Base-by-base conservation (phyloP, 1,140 invertebrate genomes). In the Drosophila murphyi region DNA sequence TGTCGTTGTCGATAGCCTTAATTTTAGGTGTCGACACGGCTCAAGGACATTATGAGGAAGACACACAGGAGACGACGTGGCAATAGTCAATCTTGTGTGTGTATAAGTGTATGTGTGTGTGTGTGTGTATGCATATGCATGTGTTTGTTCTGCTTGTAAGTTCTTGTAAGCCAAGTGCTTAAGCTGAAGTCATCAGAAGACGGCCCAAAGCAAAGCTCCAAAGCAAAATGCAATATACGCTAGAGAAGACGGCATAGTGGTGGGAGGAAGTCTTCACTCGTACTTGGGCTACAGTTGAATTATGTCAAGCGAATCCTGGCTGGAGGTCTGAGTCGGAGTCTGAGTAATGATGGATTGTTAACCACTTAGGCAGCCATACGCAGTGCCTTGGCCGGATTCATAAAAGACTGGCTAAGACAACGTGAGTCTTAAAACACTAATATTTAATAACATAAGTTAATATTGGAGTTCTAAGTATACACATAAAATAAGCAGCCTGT, bases 21-120 rank as follows among this genome's bases (percentile, higher is more conserved):
- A 85, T 80, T 85, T 85, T 56, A 85, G 82, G 81, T 85, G 74
- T 80, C 82, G 77, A 80, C 74, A 85, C 41, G 47, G 64, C 63
- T 80, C 76, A 65, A 83, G 77, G 68, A 79, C 77, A 72, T 73
- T 70, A 63, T 70, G 61, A 74, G 62, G 56, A 61, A 54, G 62
- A 43, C 79, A 69, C 41, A 64, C 37, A 57, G 47, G 5, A 20
- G 43, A 48, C 20, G 20, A 35, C 56, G 43, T 60, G 65, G 56
- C 65, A 37, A 55, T 31, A 45, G 7, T 54, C 47, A 68, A 57
- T 48, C 48, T 61, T 28, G 32, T 41, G 41, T 7, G 28, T 29
- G 2, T 20, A 20, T 20, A 20, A 20, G 20, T 4, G 7, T 4
- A 10, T 68, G 51, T 55, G 62, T 43, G 37, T 35, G 45, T 31